Evolutionary conservation across 2,888 invertebrate genomes (phyloP).

Genomic region (Sylvicola cinctus): DNA sequence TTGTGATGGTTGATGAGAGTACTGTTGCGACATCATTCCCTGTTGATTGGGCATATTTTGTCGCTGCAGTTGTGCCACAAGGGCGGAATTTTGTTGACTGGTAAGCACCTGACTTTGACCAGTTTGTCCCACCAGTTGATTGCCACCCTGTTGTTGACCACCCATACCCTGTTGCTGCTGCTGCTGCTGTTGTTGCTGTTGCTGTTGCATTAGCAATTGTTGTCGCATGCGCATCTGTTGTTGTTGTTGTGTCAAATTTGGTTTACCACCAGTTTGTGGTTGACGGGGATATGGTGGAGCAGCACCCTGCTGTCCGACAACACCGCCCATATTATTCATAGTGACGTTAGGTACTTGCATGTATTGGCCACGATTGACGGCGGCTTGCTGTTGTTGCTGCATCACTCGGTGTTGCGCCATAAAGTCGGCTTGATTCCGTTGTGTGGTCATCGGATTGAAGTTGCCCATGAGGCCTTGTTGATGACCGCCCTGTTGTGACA

Average conservation of each 20-base stretch:
- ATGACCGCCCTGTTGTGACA: conserved; percentile 19
- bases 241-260: conserved; percentile 18
- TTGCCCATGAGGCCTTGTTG: conserved; percentile 21
- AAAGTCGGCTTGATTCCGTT: conserved; percentile 20
- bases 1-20: conserved; percentile 26
- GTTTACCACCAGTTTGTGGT: conserved; percentile 19
- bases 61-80: conserved; percentile 43
- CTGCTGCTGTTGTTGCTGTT: conserved; percentile 30
- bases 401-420: conserved; percentile 9
- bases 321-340: conserved; percentile 37
- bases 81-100: conserved; percentile 35
- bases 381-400: conserved; percentile 10
- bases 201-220: conserved; percentile 48
- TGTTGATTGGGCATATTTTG: conserved; percentile 28
- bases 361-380: conserved; percentile 21
- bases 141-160: conserved; percentile 18
- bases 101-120: conserved; percentile 22
- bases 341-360: conserved; percentile 63
- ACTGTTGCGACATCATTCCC: conserved; percentile 22
- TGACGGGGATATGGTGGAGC: conserved; percentile 60
- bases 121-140: conserved; percentile 16
- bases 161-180: background rate
- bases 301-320: conserved; percentile 31
- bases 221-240: conserved; percentile 40
- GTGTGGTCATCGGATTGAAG: conserved; percentile 22